Percentiles rank a stretch among this genome's conserved stretches.
phyloP scores from a whole-genome alignment of 1,140 invertebrate genomes.

The Rhagoletis zephyria region DNA sequence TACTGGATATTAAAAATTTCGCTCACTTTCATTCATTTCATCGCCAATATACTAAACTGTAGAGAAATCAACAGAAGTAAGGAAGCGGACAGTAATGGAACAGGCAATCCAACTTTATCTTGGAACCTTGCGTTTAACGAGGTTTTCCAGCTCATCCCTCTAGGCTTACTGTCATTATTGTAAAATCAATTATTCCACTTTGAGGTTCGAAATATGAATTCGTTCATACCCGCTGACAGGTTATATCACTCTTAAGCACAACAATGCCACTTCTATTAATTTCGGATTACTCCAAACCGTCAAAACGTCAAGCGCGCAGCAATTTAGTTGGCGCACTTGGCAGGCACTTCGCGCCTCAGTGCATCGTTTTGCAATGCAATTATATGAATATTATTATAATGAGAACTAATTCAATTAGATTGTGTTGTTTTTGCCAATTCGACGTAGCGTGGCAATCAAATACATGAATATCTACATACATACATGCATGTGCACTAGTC shows the following conservation, averaged over 20 bases:
- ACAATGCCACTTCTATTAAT: not conserved
- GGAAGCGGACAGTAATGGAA: no score
- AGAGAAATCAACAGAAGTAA: no score
- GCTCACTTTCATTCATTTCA: no score
- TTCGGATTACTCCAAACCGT: not conserved
- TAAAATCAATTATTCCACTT: not conserved
- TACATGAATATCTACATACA: not conserved
- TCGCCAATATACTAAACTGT: no score
- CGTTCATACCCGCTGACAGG: not conserved
- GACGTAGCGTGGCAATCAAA: conserved; percentile 9
- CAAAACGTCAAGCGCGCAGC: not conserved
- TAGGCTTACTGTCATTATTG: not conserved
- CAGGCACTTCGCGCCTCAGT: conserved; percentile 34
- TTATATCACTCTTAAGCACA: not conserved
- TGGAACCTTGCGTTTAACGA: no score
- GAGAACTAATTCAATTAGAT: conserved; percentile 49
- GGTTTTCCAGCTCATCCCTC: not conserved
- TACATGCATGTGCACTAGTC: not conserved
- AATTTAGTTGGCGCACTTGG: not conserved
- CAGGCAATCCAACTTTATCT: no score
- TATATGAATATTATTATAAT: conserved; percentile 50
- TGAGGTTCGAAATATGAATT: not conserved
- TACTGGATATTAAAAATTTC: no score
- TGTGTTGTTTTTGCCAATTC: conserved; percentile 15
- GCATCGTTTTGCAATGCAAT: conserved; percentile 40